Percentiles rank a stretch among this genome's conserved stretches.
These are phyloP conservation scores for Hymenopus coronatus DNA, from an alignment of 2,888 invertebrate genomes.

Conservation along the genomic window DNA sequence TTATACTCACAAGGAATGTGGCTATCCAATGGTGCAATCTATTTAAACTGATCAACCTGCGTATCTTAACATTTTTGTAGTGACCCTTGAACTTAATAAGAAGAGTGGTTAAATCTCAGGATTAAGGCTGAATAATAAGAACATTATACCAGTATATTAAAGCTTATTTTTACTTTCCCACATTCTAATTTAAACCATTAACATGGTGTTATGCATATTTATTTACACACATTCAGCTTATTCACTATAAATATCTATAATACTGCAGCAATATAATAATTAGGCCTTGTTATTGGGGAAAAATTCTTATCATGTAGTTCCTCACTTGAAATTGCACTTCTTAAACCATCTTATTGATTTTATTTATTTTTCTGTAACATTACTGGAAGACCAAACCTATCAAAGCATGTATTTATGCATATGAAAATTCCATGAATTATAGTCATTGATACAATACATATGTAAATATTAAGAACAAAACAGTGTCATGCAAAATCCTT, in stretches of 20 bases:
- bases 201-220: conserved; percentile 20
- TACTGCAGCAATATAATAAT: conserved; percentile 31
- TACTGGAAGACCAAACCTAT: conserved; percentile 28
- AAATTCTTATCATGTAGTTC: conserved; percentile 1
- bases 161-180: background rate
- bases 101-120: background rate
- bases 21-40: too few relatives aligned
- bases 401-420: background rate
- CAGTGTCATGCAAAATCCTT: background rate
- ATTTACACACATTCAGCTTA: conserved; percentile 17
- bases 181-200: conserved; percentile 4
- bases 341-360: background rate
- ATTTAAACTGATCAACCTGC: too few relatives aligned
- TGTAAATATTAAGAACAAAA: background rate
- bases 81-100: too few relatives aligned
- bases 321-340: conserved; percentile 26
- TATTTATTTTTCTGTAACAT: background rate
- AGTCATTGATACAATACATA: background rate
- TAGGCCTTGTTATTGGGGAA: conserved; percentile 29
- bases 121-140: background rate
- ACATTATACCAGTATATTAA: background rate
- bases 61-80: too few relatives aligned
- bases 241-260: conserved; percentile 21
- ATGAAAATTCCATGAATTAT: background rate
- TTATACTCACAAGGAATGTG: too few relatives aligned